Percentiles rank a stretch among this genome's conserved stretches.
phyloP scores from a whole-genome alignment of 2,888 invertebrate species.

The Podabrus alpinus region DNA sequence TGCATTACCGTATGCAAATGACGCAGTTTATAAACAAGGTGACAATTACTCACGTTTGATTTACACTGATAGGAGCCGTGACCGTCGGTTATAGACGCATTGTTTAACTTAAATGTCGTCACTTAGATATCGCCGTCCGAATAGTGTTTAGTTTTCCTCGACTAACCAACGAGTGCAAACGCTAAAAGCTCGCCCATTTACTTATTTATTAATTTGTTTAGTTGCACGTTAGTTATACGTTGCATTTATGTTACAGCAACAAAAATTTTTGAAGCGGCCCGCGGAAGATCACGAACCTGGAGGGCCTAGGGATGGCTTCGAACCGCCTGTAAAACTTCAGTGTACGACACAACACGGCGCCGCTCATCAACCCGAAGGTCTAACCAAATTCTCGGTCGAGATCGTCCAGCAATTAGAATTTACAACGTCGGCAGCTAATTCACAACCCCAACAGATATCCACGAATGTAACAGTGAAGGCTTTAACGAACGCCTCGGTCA shows the following conservation, averaged over 20 bases:
- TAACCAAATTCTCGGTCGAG: conserved; percentile 85
- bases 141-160: conserved; percentile 23
- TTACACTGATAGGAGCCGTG: conserved; percentile 31
- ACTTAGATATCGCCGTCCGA: conserved; percentile 24
- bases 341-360: conserved; percentile 61
- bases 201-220: not conserved
- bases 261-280: conserved; percentile 79
- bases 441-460: conserved; percentile 86
- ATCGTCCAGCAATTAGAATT: conserved; percentile 91
- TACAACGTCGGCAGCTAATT: conserved; percentile 84
- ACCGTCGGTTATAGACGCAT: conserved; percentile 31
- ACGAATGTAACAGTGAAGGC: conserved; percentile 92
- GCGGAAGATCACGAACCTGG: conserved; percentile 68
- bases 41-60: conserved; percentile 38
- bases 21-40: conserved; percentile 41
- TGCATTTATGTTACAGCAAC: conserved; percentile 66
- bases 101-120: conserved; percentile 31
- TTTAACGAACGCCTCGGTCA: conserved; percentile 69
- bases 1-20: conserved; percentile 38
- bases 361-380: conserved; percentile 57
- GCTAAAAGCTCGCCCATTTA: conserved; percentile 2
- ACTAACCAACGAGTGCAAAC: conserved; percentile 7
- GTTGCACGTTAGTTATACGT: conserved; percentile 5
- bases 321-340: conserved; percentile 78
- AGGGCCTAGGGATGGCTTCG: conserved; percentile 56